Conservation (phyloP, 2,113 vertebrate genomes). For the Benitochromis conjunctus region DNA sequence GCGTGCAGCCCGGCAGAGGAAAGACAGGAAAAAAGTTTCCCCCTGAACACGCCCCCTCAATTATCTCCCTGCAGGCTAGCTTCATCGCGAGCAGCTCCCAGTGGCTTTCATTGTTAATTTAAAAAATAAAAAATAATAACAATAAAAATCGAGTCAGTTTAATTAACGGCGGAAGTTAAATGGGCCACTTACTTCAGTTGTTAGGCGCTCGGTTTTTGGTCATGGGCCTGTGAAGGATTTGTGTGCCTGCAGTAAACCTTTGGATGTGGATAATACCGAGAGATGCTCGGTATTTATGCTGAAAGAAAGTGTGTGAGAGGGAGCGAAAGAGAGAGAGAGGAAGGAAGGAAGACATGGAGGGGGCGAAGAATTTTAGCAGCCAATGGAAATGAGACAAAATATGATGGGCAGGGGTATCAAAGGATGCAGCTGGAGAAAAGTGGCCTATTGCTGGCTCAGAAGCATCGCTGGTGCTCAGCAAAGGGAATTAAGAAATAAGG, state of each 20-base stretch:
- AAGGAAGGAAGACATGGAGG: not conserved
- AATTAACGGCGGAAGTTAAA: not conserved
- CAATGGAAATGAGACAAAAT: slow-evolving; percentile 49
- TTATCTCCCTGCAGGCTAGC: slow-evolving; percentile 40
- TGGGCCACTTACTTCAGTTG: slow-evolving; percentile 34
- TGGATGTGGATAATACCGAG: slow-evolving; percentile 40
- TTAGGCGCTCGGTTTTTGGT: not conserved
- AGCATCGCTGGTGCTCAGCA: not conserved
- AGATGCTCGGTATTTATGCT: slow-evolving; percentile 50
- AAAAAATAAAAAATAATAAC: not conserved
- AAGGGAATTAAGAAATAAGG: not conserved
- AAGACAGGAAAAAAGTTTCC: slow-evolving; percentile 18
- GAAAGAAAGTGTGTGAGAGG: not conserved
- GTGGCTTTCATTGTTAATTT: not conserved
- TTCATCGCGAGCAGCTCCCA: not conserved
- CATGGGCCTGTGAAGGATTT: slow-evolving; percentile 4
- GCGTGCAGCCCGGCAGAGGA: not conserved
- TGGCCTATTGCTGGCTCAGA: not conserved
- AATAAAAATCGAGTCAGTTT: not conserved
- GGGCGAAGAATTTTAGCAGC: slow-evolving; percentile 18
- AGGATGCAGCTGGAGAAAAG: not conserved
- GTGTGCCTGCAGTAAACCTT: slow-evolving; percentile 27
- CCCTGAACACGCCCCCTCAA: slow-evolving; percentile 59
- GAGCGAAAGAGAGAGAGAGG: not conserved
- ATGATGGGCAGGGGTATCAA: slow-evolving; percentile 29